Percentiles rank a stretch among this genome's conserved stretches.
phyloP scores from a whole-genome alignment of 2,797 vertebrate genomes.

The Rachycentron canadum region DNA sequence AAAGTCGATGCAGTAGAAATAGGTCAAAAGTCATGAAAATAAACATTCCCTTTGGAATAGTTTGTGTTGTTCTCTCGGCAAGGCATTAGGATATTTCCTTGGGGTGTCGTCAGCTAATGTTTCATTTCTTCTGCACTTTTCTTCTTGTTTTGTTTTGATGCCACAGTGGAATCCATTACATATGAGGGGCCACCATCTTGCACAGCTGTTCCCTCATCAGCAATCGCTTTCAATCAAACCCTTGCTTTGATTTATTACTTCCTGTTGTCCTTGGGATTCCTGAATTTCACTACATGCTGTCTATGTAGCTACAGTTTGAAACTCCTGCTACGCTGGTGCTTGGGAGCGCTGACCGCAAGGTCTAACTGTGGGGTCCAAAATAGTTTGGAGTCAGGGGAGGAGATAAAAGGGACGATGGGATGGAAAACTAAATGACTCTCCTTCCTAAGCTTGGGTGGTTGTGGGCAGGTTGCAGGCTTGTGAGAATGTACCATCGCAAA shows the following conservation, averaged over 20 bases:
- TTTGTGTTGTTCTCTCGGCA: constrained; percentile 59
- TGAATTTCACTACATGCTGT: constrained; percentile 30
- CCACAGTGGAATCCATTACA: constrained; percentile 59
- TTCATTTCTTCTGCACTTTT: constrained; percentile 51
- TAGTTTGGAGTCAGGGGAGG: constrained; percentile 52
- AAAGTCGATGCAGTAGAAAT: constrained; percentile 30
- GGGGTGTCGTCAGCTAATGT: constrained; percentile 56
- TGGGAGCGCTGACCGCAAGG: constrained; percentile 60
- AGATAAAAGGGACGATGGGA: constrained; percentile 48
- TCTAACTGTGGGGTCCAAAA: constrained; percentile 48
- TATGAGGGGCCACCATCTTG: constrained; percentile 31
- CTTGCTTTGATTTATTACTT: constrained; percentile 74
- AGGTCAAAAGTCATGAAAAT: constrained; percentile 59
- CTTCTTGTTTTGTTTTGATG: constrained; percentile 47
- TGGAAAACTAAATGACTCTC: constrained; percentile 61
- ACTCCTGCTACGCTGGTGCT: constrained; percentile 31
- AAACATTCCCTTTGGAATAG: constrained; percentile 61
- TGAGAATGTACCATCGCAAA: constrained; percentile 33
- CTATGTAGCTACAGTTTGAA: constrained; percentile 26
- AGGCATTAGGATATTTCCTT: constrained; percentile 55
- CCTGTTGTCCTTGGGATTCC: constrained; percentile 64
- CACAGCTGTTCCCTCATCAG: constrained; percentile 72
- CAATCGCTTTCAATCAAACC: constrained; percentile 58
- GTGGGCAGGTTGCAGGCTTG: constrained; percentile 47
- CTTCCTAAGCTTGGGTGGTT: constrained; percentile 25